Base-by-base conservation (phyloP, 2,797 vertebrate species). In the Esox lucius region DNA sequence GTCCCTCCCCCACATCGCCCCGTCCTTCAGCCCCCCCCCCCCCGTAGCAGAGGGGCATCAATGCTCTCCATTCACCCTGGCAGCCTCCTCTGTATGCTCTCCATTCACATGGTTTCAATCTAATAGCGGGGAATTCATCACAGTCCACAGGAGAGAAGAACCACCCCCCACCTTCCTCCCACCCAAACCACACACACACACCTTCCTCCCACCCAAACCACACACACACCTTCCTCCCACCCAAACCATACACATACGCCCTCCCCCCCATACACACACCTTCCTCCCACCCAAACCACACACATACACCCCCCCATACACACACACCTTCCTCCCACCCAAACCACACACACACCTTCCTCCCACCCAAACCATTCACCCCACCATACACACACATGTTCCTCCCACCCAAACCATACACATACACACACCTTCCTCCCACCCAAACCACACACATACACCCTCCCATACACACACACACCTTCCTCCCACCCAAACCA, bases 81-180 rank as follows among this genome's bases (percentile, higher is more conserved):
- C 87, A 90, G 86, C 89, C 90, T 92, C 87, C 92, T 90, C 85
- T 88, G 89, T 94, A 91, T 95, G 95, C 94, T 91, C 92, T 92
- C 92, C 91, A 91, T 92, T 95, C 94, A 95, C 89, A 93, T 95
- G 92, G 94, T 94, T 94, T 95, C 92, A 93, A 93, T 95, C 94
- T 94, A 91, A 88, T 89, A 86, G 80, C 81, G 86, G 90, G 89
- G 92, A 92, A 92, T 92, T 89, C 91, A 93, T 93, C 82, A 89
- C 90, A 91, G 90, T 88, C 91, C 84, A 87, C 89, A n/a, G 89
- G 88, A 87, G 89, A 89, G 93, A 91, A 87, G 91, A 89, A 88
- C 91, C 91, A 89, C 91, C 91, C 87, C 88, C 90, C 92, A 61
- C n/a, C n/a, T n/a, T 26, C 28, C 19, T 35, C 28, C 46, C 49